Conservation (phyloP, 2,113 vertebrate species). For the Myodes glareolus region DNA sequence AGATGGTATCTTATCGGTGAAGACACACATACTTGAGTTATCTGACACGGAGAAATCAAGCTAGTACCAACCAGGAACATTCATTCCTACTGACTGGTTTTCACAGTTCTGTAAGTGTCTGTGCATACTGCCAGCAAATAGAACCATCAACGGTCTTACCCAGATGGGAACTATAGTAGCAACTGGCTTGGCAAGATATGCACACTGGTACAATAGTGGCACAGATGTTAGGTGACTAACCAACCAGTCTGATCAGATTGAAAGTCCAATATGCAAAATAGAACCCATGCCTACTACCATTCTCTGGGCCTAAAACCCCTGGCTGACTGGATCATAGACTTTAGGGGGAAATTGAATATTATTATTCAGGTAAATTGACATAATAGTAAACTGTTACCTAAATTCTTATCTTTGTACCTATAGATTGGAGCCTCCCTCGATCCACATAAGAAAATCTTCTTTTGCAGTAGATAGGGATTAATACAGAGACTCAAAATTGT, state of each 20-base stretch:
- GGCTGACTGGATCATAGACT: neutral
- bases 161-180: neutral
- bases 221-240: neutral
- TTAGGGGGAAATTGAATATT: neutral
- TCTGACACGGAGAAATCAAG: neutral
- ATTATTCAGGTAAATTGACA: neutral
- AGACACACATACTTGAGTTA: neutral
- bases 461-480: neutral
- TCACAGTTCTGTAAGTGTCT: neutral
- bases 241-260: neutral
- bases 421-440: neutral
- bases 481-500: neutral
- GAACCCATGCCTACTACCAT: neutral
- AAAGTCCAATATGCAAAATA: neutral
- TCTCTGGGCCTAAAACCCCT: neutral
- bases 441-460: neutral
- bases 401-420: neutral
- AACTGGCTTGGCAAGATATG: neutral
- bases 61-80: neutral
- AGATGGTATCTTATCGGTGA: neutral
- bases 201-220: neutral
- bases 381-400: neutral
- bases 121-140: neutral
- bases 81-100: neutral
- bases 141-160: neutral